phyloP scores from a whole-genome alignment of 2,797 vertebrate species.

The Pelodytes ibericus region DNA sequence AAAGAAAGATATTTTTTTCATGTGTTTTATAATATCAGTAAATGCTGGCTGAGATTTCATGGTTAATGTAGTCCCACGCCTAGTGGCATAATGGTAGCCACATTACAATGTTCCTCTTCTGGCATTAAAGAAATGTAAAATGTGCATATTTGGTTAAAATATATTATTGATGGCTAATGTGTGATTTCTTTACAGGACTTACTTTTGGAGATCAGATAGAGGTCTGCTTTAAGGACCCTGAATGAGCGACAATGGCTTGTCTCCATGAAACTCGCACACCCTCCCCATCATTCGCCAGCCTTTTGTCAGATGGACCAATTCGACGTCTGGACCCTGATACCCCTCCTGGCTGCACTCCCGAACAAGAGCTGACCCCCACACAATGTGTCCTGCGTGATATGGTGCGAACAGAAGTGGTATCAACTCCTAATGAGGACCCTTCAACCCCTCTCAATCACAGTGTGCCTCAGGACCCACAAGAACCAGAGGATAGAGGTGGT shows the following conservation, averaged over 20 bases:
- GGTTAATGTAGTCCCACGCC: too few relatives aligned
- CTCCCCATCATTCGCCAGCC: slow-evolving; percentile 87
- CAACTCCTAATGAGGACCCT: slow-evolving; percentile 77
- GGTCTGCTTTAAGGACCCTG: neutral
- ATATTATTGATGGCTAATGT: neutral
- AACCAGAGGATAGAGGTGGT: slow-evolving; percentile 73
- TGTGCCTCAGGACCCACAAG: slow-evolving; percentile 81
- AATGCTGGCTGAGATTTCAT: too few relatives aligned
- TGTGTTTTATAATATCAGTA: too few relatives aligned
- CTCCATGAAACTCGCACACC: slow-evolving; percentile 87
- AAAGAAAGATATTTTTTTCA: too few relatives aligned
- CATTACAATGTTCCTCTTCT: too few relatives aligned
- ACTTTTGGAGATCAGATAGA: neutral
- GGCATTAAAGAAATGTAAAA: too few relatives aligned
- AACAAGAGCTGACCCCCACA: slow-evolving; percentile 91
- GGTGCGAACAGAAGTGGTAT: slow-evolving; percentile 79
- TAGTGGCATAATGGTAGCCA: too few relatives aligned
- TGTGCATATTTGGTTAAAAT: neutral
- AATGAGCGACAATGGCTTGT: slow-evolving; percentile 81
- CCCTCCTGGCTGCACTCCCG: slow-evolving; percentile 87
- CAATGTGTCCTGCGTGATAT: slow-evolving; percentile 92
- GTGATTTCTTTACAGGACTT: slow-evolving; percentile 3
- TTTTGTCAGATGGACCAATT: slow-evolving; percentile 82
- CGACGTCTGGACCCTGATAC: slow-evolving; percentile 84
- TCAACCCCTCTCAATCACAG: slow-evolving; percentile 85